These are phyloP conservation scores for Leptinotarsa lineolata DNA, from an alignment of 1,140 invertebrate species.

Conservation along the genomic window DNA sequence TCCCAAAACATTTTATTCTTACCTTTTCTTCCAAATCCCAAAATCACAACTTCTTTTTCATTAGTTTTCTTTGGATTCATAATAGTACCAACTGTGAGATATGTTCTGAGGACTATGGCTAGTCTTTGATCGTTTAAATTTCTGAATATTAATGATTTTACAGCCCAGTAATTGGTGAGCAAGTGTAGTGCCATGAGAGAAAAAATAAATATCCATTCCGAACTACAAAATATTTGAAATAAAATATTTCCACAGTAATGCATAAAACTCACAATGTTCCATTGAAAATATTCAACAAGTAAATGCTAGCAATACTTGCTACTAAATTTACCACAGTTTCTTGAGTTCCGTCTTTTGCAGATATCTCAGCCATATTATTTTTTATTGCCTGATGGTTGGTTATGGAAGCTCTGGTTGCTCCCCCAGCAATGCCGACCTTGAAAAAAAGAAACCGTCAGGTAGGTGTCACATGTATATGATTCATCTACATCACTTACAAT, in stretches of 20 bases:
- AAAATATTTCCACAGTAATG: not conserved
- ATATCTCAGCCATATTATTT: constrained; percentile 91
- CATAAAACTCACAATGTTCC: constrained; percentile 57
- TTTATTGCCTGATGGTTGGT: constrained; percentile 89
- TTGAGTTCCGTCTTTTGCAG: constrained; percentile 95
- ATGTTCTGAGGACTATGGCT: constrained; percentile 67
- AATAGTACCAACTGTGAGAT: constrained; percentile 60
- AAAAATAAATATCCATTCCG: constrained; percentile 71
- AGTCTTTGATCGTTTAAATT: constrained; percentile 81
- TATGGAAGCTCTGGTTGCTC: constrained; percentile 88
- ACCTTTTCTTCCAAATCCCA: constrained; percentile 59
- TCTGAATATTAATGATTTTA: constrained; percentile 72
- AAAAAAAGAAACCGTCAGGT: constrained; percentile 14
- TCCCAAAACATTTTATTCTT: constrained; percentile 18
- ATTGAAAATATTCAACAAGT: constrained; percentile 73
- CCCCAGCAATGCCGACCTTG: constrained; percentile 80
- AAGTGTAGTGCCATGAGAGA: constrained; percentile 82
- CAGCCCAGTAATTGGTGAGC: constrained; percentile 84
- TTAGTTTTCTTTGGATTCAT: constrained; percentile 61
- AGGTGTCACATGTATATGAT: too few species aligned
- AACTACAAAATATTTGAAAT: constrained; percentile 56
- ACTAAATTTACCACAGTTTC: constrained; percentile 92
- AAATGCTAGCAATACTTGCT: constrained; percentile 77
- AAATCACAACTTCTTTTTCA: constrained; percentile 63
- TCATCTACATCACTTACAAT: constrained; percentile 59